These are phyloP conservation scores for Cottoperca gobio DNA, from an alignment of 2,797 vertebrate genomes.

Conservation along the genomic window DNA sequence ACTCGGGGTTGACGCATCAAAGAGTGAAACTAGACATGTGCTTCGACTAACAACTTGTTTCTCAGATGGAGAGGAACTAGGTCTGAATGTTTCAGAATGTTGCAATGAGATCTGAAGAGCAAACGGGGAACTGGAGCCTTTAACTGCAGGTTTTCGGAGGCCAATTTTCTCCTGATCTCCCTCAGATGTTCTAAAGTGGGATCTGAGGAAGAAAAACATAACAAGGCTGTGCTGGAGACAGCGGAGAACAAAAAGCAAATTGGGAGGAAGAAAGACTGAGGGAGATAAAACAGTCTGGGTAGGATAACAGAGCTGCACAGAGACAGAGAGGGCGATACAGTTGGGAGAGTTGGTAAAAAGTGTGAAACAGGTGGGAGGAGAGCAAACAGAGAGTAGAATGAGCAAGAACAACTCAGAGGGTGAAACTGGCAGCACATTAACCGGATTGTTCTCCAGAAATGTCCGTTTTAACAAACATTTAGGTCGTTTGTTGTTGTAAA, in stretches of 20 bases:
- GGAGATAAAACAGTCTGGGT: constrained; percentile 78
- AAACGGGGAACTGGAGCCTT: constrained; percentile 71
- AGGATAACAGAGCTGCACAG: constrained; percentile 75
- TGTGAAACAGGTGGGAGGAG: constrained; percentile 79
- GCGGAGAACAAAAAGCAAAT: constrained; percentile 77
- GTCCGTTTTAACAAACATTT: constrained; percentile 31
- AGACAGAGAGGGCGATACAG: constrained; percentile 71
- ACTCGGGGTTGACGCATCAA: constrained; percentile 61
- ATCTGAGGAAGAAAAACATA: constrained; percentile 80
- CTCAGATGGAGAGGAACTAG: constrained; percentile 65
- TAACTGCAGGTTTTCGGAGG: constrained; percentile 78
- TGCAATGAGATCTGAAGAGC: constrained; percentile 73
- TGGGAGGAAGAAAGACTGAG: constrained; percentile 75
- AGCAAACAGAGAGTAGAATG: constrained; percentile 61
- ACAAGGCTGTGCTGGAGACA: constrained; percentile 75
- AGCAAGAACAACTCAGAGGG: constrained; percentile 50
- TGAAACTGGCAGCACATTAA: constrained; percentile 35
- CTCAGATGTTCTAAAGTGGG: constrained; percentile 82
- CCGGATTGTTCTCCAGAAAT: constrained; percentile 47
- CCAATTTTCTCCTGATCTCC: constrained; percentile 82
- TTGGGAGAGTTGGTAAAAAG: constrained; percentile 72
- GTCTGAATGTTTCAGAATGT: constrained; percentile 75
- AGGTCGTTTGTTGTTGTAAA: constrained; percentile 14
- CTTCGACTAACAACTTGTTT: constrained; percentile 75
- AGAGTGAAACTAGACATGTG: constrained; percentile 58